Evolutionary conservation across 2,888 invertebrate genomes (phyloP).

Genomic region (Malthinus seriepunctatus): DNA sequence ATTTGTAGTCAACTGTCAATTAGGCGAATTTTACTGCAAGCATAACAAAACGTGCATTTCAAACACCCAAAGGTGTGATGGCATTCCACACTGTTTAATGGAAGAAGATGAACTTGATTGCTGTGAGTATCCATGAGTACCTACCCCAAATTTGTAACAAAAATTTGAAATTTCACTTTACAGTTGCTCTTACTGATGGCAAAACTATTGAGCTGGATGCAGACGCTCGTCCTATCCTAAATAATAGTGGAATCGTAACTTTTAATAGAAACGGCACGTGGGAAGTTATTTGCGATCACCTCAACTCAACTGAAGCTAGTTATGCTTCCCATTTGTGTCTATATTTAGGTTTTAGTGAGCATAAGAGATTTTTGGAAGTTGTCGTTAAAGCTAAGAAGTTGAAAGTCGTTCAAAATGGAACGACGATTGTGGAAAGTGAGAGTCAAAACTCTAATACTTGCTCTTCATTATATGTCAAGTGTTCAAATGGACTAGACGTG

Average conservation of each 20-base stretch:
- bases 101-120: slow-evolving; percentile 82
- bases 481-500: slow-evolving; percentile 56
- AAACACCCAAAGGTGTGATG: slow-evolving; percentile 66
- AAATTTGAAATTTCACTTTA: slow-evolving; percentile 39
- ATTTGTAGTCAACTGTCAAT: slow-evolving; percentile 61
- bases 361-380: slow-evolving; percentile 36
- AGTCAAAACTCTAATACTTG: slow-evolving; percentile 43
- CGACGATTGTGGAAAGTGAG: neutral
- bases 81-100: slow-evolving; percentile 64
- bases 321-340: slow-evolving; percentile 65
- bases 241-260: slow-evolving; percentile 65
- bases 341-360: slow-evolving; percentile 67
- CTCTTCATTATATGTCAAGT: slow-evolving; percentile 60
- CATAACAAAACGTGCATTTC: slow-evolving; percentile 68
- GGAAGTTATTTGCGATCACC: slow-evolving; percentile 66
- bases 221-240: slow-evolving; percentile 64
- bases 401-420: neutral
- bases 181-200: slow-evolving; percentile 72
- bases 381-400: neutral
- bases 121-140: slow-evolving; percentile 68
- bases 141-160: too few relatives aligned
- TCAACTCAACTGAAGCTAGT: slow-evolving; percentile 54
- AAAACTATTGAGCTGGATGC: slow-evolving; percentile 61
- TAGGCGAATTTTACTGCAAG: slow-evolving; percentile 65
- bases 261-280: slow-evolving; percentile 65